Percentiles rank a stretch among this genome's conserved stretches.
Conservation (phyloP, 1,140 invertebrate genomes). For the Drosophila saltans region DNA sequence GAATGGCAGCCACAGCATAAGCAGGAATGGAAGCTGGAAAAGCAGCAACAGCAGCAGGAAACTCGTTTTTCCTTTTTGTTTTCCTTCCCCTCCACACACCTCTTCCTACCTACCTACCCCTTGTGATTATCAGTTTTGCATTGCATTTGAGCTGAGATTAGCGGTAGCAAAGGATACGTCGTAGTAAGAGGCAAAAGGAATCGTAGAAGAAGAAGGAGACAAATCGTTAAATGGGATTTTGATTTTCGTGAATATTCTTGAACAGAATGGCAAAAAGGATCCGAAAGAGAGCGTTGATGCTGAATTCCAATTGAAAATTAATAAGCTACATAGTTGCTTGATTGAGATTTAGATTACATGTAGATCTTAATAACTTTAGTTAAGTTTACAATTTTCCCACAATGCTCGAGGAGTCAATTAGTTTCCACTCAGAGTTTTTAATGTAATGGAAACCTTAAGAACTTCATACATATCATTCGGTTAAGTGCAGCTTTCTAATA, state of each 20-base stretch:
- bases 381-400: background rate
- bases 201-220: conserved; percentile 22
- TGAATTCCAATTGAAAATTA: conserved; percentile 62
- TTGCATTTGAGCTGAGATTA: conserved; percentile 77
- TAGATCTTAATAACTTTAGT: no score
- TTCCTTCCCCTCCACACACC: no score
- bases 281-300: conserved; percentile 18
- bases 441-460: background rate
- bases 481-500: background rate
- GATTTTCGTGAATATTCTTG: conserved; percentile 48
- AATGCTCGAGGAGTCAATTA: conserved; percentile 5
- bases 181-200: no score
- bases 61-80: conserved; percentile 16
- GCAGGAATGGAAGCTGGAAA: conserved; percentile 1
- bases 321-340: conserved; percentile 39
- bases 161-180: conserved; percentile 26
- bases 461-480: background rate
- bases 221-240: conserved; percentile 57
- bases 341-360: no score
- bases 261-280: conserved; percentile 7
- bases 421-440: background rate
- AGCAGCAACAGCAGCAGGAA: conserved; percentile 30
- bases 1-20: conserved; percentile 29
- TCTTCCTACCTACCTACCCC: background rate
- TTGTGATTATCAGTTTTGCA: conserved; percentile 73